Conservation (phyloP, 1,140 invertebrate species). For the Akabosia matsudoensis region DNA sequence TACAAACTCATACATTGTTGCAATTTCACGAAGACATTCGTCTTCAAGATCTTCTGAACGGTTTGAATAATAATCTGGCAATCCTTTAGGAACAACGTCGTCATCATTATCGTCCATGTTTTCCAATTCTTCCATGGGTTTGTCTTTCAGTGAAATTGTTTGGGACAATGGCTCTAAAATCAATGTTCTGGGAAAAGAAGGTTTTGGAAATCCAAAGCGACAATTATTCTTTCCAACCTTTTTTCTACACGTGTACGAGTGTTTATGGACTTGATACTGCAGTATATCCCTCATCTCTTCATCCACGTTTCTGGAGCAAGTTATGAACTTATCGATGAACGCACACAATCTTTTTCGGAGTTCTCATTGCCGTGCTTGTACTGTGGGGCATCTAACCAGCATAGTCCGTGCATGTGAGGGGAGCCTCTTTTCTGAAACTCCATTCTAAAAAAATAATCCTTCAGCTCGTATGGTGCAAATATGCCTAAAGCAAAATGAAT, state of each 20-base stretch:
- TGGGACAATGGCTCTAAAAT: conserved; percentile 18
- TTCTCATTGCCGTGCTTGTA: neutral
- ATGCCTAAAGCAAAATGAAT: neutral
- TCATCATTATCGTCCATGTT: conserved; percentile 16
- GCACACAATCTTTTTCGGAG: neutral
- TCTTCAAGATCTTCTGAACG: conserved; percentile 25
- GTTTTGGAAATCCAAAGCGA: conserved; percentile 33
- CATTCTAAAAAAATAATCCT: conserved; percentile 48
- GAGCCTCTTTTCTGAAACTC: conserved; percentile 54
- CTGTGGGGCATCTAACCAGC: conserved; percentile 51
- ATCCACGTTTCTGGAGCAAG: conserved; percentile 5
- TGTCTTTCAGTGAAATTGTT: neutral
- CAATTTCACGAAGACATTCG: conserved; percentile 27
- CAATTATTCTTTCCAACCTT: neutral
- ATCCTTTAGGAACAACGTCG: conserved; percentile 6
- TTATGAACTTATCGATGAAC: conserved; percentile 32
- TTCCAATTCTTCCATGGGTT: conserved; percentile 30
- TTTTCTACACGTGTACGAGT: conserved; percentile 26
- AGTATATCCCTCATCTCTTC: neutral
- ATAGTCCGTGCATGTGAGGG: conserved; percentile 53
- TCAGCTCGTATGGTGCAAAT: neutral
- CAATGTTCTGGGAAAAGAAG: conserved; percentile 21
- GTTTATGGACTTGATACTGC: conserved; percentile 32
- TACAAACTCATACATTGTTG: no score
- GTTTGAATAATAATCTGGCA: conserved; percentile 29